Evolutionary conservation across 2,797 vertebrate species (phyloP).

Genomic region (Miichthys miiuy): DNA sequence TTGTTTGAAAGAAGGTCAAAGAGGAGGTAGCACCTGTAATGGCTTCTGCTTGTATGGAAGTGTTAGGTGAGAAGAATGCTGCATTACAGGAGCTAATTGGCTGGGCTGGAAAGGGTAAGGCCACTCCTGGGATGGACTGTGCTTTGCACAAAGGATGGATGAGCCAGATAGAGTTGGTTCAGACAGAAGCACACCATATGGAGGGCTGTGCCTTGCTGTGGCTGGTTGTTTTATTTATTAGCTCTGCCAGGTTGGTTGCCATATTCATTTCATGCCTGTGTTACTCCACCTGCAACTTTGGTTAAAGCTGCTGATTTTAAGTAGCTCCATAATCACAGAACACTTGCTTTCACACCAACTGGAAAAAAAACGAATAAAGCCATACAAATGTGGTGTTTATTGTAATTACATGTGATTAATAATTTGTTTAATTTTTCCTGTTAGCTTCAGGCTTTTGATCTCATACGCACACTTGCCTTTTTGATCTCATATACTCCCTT

Average conservation of each 20-base stretch:
- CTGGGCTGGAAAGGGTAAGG: slow-evolving; percentile 39
- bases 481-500: slow-evolving; percentile 44
- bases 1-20: slow-evolving; percentile 38
- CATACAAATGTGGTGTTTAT: slow-evolving; percentile 16
- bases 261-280: slow-evolving; percentile 76
- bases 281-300: slow-evolving; percentile 69
- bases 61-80: slow-evolving; percentile 17
- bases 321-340: slow-evolving; percentile 28
- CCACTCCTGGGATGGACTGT: slow-evolving; percentile 52
- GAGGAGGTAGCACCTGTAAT: slow-evolving; percentile 18
- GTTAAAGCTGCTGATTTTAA: slow-evolving; percentile 58
- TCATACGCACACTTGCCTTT: slow-evolving; percentile 30
- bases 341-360: slow-evolving; percentile 25
- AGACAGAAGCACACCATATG: slow-evolving; percentile 62
- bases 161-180: slow-evolving; percentile 45
- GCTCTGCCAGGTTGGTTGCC: slow-evolving; percentile 71
- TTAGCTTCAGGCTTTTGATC: slow-evolving; percentile 45
- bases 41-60: slow-evolving; percentile 24
- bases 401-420: slow-evolving; percentile 53
- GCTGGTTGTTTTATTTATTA: slow-evolving; percentile 79
- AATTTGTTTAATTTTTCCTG: slow-evolving; percentile 15
- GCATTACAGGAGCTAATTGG: slow-evolving; percentile 35
- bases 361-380: slow-evolving; percentile 12
- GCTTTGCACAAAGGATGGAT: slow-evolving; percentile 47
- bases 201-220: slow-evolving; percentile 52